Conservation (phyloP, 1,140 invertebrate genomes). For the Orius laevigatus region DNA sequence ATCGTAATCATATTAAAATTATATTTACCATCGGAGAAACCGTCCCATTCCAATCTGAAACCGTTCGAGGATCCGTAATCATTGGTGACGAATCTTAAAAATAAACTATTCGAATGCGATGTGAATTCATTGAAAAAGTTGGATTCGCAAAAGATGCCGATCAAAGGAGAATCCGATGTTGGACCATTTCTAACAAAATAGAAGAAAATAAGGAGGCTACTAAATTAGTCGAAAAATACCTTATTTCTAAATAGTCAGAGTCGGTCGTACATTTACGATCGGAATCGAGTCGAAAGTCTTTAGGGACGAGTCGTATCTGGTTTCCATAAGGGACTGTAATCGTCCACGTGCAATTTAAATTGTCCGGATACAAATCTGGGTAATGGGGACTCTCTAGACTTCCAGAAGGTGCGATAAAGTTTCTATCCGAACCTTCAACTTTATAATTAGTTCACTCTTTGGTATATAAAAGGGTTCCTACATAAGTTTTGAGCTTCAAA, state of each 20-base stretch:
- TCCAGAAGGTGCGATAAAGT: slow-evolving; percentile 45
- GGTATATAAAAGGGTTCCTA: too few relatives aligned
- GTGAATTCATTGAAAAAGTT: slow-evolving; percentile 39
- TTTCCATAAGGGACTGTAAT: slow-evolving; percentile 51
- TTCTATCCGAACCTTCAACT: slow-evolving; percentile 55
- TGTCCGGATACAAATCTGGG: slow-evolving; percentile 50
- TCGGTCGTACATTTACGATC: slow-evolving; percentile 37
- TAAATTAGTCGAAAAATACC: too few relatives aligned
- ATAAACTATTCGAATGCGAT: slow-evolving; percentile 50
- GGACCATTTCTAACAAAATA: slow-evolving; percentile 50
- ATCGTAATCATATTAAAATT: too few relatives aligned
- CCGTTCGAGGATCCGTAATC: slow-evolving; percentile 34
- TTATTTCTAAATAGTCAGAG: slow-evolving; percentile 67
- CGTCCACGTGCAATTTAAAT: slow-evolving; percentile 61
- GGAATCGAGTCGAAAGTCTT: slow-evolving; percentile 52
- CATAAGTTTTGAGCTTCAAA: too few relatives aligned
- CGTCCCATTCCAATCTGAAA: slow-evolving; percentile 57
- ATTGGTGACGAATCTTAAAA: slow-evolving; percentile 53
- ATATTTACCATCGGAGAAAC: slow-evolving; percentile 19
- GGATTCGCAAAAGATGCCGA: slow-evolving; percentile 52
- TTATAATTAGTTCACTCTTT: background rate
- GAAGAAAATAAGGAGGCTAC: too few relatives aligned
- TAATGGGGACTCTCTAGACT: slow-evolving; percentile 56
- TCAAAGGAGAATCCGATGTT: slow-evolving; percentile 43
- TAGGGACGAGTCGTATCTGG: slow-evolving; percentile 55